Evolutionary conservation across 2,797 vertebrate genomes (phyloP), one percentile per base, ranked within the genome.

Genomic region (Alca torda): DNA sequence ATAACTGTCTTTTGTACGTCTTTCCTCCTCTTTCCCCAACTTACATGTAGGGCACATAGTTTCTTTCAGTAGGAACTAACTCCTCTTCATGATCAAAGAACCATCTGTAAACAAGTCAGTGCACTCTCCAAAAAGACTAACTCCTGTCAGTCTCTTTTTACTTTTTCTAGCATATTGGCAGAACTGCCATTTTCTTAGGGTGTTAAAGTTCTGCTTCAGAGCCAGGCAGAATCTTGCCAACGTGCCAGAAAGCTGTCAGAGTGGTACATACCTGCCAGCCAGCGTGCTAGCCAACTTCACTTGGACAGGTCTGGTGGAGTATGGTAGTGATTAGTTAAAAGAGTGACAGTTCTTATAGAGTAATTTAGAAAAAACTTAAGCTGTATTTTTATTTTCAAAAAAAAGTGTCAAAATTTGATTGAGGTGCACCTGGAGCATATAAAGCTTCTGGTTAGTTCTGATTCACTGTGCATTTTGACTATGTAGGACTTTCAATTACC

Each of bases 131-230:
- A 78, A 90, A 95, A 89, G 70, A 80, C 57, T 56, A 75, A 50
- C 53, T 77, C 72, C 90, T 92, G 92, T 94, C 93, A 89, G 80
- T 93, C 84, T 84, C 37, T 73, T 78, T 85, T 68, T 86, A 15
- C 50, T 90, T 94, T 89, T 89, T 61, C 51, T 91, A 84, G 89
- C 89, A 69, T 92, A 15, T 94, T 95, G 90, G 72, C 90, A 96
- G 68, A 86, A 70, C 80, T 93, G 85, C 84, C 69, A 75, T 94
- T 97, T 97, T 94, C 89, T 96, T 59, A 70, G 89, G 46, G 74
- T 98, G 90, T 96, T 96, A 93, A 95, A 96, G 75, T 88, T 97
- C 93, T 96, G 50, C 83, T 91, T 93, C 54, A 57, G 91, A 97
- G 87, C 93, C 90, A 94, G 88, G 91, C 92, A 95, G 79, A 92